Conservation (phyloP, 2,797 vertebrate species). For the Halcyon badia region DNA sequence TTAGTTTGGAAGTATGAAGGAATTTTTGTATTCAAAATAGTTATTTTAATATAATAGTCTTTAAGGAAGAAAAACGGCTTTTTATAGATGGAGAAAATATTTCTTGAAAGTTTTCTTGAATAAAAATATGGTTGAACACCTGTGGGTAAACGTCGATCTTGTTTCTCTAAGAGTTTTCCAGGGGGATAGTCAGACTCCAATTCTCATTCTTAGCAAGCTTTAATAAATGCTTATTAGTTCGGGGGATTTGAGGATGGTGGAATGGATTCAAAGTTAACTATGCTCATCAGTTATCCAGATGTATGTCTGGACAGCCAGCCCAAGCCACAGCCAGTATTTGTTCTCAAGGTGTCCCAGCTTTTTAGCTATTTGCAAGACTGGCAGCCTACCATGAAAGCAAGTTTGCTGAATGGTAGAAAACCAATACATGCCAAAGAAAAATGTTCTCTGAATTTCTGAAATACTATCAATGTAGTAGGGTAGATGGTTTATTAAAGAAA, state of each 20-base stretch:
- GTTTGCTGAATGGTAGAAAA: background rate
- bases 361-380: background rate
- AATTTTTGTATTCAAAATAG: background rate
- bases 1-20: background rate
- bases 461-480: fast-evolving
- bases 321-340: background rate
- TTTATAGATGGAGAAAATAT: background rate
- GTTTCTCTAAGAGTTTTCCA: background rate
- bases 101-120: background rate
- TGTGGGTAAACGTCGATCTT: background rate
- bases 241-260: background rate
- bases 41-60: background rate
- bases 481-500: background rate
- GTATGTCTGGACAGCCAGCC: background rate
- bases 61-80: background rate
- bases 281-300: background rate
- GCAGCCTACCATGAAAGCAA: background rate
- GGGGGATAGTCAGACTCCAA: background rate
- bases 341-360: background rate
- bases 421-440: background rate
- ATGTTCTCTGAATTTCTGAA: background rate
- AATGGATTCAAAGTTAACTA: background rate
- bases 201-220: background rate
- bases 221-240: background rate
- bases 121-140: background rate